Conservation (phyloP, 2,888 invertebrate species). For the Nomada lathburiana region DNA sequence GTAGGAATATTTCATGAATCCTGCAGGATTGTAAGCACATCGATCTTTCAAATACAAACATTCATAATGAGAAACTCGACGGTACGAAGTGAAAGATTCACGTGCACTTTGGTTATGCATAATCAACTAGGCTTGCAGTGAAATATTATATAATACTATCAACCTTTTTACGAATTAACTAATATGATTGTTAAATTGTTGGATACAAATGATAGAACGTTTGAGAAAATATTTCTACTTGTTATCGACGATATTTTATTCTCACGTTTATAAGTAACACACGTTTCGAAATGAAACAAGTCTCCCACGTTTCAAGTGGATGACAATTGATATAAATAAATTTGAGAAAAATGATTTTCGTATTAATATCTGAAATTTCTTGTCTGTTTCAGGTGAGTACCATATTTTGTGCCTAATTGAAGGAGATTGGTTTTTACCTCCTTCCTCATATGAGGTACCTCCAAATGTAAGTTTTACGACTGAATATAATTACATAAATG, state of each 20-base stretch:
- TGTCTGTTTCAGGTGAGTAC: slow-evolving; percentile 50
- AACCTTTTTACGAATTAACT: neutral
- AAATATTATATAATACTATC: neutral
- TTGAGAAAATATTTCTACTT: too few species aligned
- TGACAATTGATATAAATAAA: neutral
- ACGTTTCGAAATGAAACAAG: neutral
- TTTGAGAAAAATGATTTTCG: neutral
- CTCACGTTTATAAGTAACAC: neutral
- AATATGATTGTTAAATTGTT: neutral
- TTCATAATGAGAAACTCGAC: slow-evolving; percentile 15
- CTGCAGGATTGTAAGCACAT: slow-evolving; percentile 17
- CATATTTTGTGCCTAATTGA: neutral
- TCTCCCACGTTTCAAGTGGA: too few species aligned
- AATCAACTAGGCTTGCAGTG: neutral
- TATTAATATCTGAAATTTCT: neutral
- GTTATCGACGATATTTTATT: neutral
- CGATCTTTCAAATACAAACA: slow-evolving; percentile 32
- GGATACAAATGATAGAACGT: neutral
- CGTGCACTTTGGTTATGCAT: neutral
- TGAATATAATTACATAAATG: too few species aligned
- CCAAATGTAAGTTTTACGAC: slow-evolving; percentile 3
- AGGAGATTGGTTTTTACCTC: neutral
- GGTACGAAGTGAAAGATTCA: neutral
- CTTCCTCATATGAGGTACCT: too few species aligned
- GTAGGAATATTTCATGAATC: slow-evolving; percentile 21